Conservation (phyloP, 2,888 invertebrate species). For the Lycophotia porphyrea region DNA sequence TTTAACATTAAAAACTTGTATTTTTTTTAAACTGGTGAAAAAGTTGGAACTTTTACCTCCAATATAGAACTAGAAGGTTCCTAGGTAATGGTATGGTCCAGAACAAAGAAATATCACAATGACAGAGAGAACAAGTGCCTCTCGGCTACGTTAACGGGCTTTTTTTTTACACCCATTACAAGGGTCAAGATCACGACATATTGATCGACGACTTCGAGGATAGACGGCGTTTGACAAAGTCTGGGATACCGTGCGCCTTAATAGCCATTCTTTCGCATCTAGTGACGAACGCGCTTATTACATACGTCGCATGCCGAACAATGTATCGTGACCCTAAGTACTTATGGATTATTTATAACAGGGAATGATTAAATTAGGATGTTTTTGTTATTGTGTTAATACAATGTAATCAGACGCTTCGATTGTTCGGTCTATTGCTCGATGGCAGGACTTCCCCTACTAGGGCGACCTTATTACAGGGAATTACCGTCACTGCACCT, state of each 20-base stretch:
- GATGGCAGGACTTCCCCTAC: background rate
- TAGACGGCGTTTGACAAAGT: background rate
- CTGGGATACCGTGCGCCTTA: too few species aligned
- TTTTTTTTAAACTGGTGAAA: too few species aligned
- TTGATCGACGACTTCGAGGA: too few species aligned
- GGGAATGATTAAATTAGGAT: background rate
- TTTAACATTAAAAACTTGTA: background rate
- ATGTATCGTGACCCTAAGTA: background rate
- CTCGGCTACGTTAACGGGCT: too few species aligned
- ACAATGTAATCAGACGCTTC: background rate
- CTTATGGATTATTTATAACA: background rate
- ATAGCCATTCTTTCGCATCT: too few species aligned
- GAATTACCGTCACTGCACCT: too few species aligned
- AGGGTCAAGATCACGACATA: background rate
- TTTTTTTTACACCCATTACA: too few species aligned
- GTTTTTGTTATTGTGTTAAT: background rate
- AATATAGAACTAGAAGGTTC: too few species aligned
- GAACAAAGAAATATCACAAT: background rate
- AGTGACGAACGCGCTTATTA: too few species aligned
- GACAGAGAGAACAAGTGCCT: background rate
- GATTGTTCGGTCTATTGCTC: background rate
- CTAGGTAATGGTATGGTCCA: background rate
- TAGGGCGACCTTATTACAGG: too few species aligned
- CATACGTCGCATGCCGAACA: background rate
- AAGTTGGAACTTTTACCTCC: too few species aligned